A percentile compares a stretch with the other conserved stretches of the same genome.
phyloP scores from a whole-genome alignment of 2,888 invertebrate genomes.

The Coronaproctus castanopsis region DNA sequence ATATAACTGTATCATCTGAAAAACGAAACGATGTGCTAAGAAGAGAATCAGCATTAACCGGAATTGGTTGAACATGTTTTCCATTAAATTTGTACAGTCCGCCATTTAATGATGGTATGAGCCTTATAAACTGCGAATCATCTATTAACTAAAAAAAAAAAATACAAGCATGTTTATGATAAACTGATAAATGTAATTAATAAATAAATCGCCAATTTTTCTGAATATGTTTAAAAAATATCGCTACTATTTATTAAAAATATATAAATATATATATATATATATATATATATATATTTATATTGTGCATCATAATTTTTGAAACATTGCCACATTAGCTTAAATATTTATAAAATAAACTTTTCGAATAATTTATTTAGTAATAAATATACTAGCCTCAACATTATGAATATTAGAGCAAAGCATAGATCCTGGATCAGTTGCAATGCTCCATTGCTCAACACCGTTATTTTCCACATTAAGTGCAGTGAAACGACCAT shows the following conservation, averaged over 20 bases:
- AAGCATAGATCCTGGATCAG: constrained; percentile 52
- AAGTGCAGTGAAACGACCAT: constrained; percentile 68
- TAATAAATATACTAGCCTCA: too few relatives aligned
- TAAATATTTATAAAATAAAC: too few relatives aligned
- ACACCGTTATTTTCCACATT: constrained; percentile 44
- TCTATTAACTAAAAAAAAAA: constrained; percentile 42
- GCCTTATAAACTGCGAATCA: constrained; percentile 63
- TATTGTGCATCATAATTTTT: too few relatives aligned
- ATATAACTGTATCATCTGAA: constrained; percentile 63
- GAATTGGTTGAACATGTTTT: constrained; percentile 57
- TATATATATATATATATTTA: constrained; percentile 1
- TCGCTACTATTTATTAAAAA: not conserved
- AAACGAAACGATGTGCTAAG: constrained; percentile 71
- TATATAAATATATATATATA: not conserved
- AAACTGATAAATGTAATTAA: not conserved
- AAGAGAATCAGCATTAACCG: constrained; percentile 67
- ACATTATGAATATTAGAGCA: constrained; percentile 74
- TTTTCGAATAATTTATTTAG: too few relatives aligned
- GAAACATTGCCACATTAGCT: too few relatives aligned
- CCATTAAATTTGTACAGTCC: constrained; percentile 81
- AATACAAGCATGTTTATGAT: constrained; percentile 1
- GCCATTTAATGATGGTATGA: constrained; percentile 85
- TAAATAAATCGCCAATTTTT: too few relatives aligned
- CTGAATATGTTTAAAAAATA: not conserved
- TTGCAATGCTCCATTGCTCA: constrained; percentile 57